A percentile compares a stretch with the other conserved stretches of the same genome.
phyloP scores from a whole-genome alignment of 2,888 invertebrate genomes.

The Ophion ventricosus region DNA sequence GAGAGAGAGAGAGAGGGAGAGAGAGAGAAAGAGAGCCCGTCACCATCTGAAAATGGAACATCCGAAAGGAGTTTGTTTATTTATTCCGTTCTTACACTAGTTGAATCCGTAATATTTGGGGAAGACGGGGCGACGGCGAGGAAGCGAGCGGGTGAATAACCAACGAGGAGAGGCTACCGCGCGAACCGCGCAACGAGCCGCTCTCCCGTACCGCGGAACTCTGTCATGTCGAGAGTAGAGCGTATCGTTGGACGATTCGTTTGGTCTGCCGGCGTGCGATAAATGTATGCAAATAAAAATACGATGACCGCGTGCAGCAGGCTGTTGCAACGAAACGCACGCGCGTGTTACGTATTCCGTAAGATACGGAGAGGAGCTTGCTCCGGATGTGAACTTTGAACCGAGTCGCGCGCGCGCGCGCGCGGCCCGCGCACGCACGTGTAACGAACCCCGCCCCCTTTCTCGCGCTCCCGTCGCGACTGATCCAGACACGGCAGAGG shows the following conservation, averaged over 20 bases:
- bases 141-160: neutral
- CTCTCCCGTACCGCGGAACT: too few species aligned
- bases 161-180: neutral
- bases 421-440: slow-evolving; percentile 10
- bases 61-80: slow-evolving; percentile 74
- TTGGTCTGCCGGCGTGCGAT: neutral
- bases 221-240: too few species aligned
- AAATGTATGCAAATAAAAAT: neutral
- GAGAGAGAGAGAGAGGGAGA: slow-evolving; percentile 63
- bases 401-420: neutral
- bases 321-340: neutral
- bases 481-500: too few species aligned
- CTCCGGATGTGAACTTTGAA: slow-evolving; percentile 58
- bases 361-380: too few species aligned
- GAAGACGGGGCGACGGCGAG: neutral
- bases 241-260: neutral
- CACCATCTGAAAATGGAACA: slow-evolving; percentile 81
- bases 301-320: too few species aligned
- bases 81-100: neutral
- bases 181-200: too few species aligned
- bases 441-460: slow-evolving; percentile 21
- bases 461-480: neutral
- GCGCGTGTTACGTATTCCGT: neutral
- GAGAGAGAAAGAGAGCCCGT: slow-evolving; percentile 72
- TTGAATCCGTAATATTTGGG: neutral